These are phyloP conservation scores for Melanotaenia maccullochi DNA, from an alignment of 2,797 vertebrate genomes.

Conservation along the genomic window DNA sequence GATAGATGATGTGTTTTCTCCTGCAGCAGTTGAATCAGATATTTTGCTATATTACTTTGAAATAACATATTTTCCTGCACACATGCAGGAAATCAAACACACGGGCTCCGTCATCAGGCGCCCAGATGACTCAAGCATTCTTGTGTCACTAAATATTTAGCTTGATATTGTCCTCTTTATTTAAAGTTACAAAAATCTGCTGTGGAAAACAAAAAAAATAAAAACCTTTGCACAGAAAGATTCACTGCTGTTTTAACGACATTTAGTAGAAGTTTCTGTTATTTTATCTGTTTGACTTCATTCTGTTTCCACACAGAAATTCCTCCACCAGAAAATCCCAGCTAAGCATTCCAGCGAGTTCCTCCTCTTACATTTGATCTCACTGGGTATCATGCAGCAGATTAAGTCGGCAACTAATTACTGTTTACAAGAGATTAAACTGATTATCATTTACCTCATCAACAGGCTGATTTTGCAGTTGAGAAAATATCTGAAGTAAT, in stretches of 20 bases:
- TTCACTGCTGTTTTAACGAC: slow-evolving; percentile 8
- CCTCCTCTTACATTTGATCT: neutral
- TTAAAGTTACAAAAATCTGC: slow-evolving; percentile 3
- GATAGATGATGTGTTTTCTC: slow-evolving; percentile 38
- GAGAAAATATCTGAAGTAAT: neutral
- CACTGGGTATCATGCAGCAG: neutral
- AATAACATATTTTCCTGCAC: slow-evolving; percentile 41
- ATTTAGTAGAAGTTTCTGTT: neutral
- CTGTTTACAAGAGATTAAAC: neutral
- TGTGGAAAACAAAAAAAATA: slow-evolving; percentile 1
- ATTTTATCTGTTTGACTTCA: neutral
- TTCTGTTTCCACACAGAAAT: neutral
- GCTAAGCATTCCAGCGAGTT: too few relatives aligned
- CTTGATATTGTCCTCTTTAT: slow-evolving; percentile 25
- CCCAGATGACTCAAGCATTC: neutral
- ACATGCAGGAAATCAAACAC: slow-evolving; percentile 35
- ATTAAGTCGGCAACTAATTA: neutral
- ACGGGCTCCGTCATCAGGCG: neutral
- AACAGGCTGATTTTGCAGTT: slow-evolving; percentile 1
- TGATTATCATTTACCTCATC: neutral
- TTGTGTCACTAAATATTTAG: slow-evolving; percentile 10
- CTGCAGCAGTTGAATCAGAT: slow-evolving; percentile 43
- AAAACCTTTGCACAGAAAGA: slow-evolving; percentile 9
- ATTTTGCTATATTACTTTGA: slow-evolving; percentile 57
- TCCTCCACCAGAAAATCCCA: neutral